Evolutionary conservation across 64 coral and sea anemone genomes (phyloP), one percentile per base, ranked within the genome.

Genomic region (Stichodactyla helianthus): DNA sequence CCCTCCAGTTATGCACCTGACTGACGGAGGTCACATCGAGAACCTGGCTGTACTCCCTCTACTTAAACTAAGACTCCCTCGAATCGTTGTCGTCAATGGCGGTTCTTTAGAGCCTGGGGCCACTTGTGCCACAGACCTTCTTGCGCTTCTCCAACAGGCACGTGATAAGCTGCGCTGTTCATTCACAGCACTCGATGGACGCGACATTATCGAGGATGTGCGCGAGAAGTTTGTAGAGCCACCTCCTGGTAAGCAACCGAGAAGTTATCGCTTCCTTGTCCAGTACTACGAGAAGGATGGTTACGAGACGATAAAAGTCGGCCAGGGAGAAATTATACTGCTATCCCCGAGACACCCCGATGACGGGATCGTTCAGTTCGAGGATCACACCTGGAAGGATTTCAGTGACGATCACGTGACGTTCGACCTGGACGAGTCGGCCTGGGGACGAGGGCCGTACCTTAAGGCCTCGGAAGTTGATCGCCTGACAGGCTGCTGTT

Each of bases 11-110:
- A 55, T 95, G 59, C 55, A 85, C 31, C 82, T 95, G 59, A 95
- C 89, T 64, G 89, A 94, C 68, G 92, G 88, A 26, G 92, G 92
- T n/a, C 92, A 94, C 67, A 54, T 83, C 51, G 92, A 94, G 61
- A 94, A 94, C 70, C 85, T 94, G 58, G 87, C 81, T 8, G 20
- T 89, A 55, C 51, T 89, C 31, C 74, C 87, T 20, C 88, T 94
- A 22, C 70, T 94, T 54, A 90, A 89, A 84, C 86, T 71, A 18
- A 53, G 84, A 25, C 57, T 89, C 3, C 15, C 82, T 56, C 84
- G 77, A 74, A 90, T 90, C 61, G 88, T 86, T 18, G 84, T 94
- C 19, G 59, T 87, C 10, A 77, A 90, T 78, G 91, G 91, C 16
- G 31, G 79, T 18, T 56, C 61, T 10, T 86, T 61, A 9, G 56